These are phyloP conservation scores for Montipora capricornis DNA, from an alignment of 64 coral and sea anemone genomes.

Conservation along the genomic window DNA sequence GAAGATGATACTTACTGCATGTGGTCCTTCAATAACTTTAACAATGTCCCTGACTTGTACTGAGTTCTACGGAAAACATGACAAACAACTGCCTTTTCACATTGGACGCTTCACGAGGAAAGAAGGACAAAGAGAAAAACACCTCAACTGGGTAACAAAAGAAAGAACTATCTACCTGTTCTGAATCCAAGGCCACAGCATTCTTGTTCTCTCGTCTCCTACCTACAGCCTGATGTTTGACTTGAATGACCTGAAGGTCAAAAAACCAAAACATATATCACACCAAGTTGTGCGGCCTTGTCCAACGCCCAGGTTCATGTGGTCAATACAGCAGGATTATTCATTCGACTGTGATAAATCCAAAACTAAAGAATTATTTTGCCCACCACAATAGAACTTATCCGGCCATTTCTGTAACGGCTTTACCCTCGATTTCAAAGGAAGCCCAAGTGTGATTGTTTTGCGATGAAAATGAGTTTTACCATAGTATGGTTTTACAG, in stretches of 20 bases:
- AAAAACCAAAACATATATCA: too few relatives aligned
- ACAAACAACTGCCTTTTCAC: background rate
- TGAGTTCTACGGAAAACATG: slow-evolving; percentile 74
- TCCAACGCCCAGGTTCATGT: background rate
- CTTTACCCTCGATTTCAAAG: too few relatives aligned
- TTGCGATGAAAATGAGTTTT: too few relatives aligned
- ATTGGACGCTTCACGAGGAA: too few relatives aligned
- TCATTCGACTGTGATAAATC: too few relatives aligned
- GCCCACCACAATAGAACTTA: too few relatives aligned
- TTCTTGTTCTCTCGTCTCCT: slow-evolving; percentile 95
- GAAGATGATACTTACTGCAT: slow-evolving; percentile 68
- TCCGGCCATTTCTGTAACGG: too few relatives aligned
- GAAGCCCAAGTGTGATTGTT: too few relatives aligned
- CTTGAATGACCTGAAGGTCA: slow-evolving; percentile 82
- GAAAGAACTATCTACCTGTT: slow-evolving; percentile 70
- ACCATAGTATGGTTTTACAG: too few relatives aligned
- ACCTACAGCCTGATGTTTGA: slow-evolving; percentile 95
- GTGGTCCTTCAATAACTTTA: slow-evolving; percentile 95
- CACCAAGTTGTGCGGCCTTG: too few relatives aligned
- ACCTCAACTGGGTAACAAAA: background rate
- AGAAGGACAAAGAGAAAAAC: background rate
- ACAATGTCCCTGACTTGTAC: slow-evolving; percentile 96
- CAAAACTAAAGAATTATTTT: too few relatives aligned
- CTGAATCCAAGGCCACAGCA: slow-evolving; percentile 95
- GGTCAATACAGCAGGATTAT: too few relatives aligned